phyloP scores from a whole-genome alignment of 2,797 vertebrate species.

The Pipistrellus pygmaeus region DNA sequence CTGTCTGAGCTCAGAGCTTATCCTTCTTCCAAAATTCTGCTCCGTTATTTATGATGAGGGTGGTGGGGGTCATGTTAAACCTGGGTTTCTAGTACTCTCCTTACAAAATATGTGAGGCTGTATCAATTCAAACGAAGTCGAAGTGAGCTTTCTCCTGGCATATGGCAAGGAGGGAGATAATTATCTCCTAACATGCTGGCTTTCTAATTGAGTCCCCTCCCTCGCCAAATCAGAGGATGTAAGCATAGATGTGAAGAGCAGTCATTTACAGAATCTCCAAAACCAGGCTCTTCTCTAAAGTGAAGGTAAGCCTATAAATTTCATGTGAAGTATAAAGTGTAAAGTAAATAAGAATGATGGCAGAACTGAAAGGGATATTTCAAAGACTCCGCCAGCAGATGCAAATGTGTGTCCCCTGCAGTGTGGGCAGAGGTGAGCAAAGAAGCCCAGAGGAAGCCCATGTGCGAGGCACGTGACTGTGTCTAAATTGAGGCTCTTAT shows the following conservation, averaged over 20 bases:
- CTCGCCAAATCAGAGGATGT: not conserved
- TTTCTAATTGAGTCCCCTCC: not conserved
- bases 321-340: not conserved
- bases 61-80: not conserved
- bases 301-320: not conserved
- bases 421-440: not conserved
- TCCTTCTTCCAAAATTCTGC: not conserved
- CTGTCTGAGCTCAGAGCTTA: not conserved
- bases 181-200: not conserved
- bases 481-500: not conserved
- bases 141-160: not conserved
- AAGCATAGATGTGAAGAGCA: not conserved
- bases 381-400: not conserved
- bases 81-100: not conserved
- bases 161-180: no score
- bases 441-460: not conserved
- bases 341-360: not conserved
- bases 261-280: not conserved
- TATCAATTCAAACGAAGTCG: not conserved
- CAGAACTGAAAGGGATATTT: not conserved
- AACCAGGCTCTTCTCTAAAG: not conserved
- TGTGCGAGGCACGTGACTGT: fast-evolving
- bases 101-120: not conserved
- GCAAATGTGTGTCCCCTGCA: no score
- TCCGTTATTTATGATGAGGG: no score